Conservation (phyloP, 2,797 vertebrate species). For the Decapterus maruadsi region DNA sequence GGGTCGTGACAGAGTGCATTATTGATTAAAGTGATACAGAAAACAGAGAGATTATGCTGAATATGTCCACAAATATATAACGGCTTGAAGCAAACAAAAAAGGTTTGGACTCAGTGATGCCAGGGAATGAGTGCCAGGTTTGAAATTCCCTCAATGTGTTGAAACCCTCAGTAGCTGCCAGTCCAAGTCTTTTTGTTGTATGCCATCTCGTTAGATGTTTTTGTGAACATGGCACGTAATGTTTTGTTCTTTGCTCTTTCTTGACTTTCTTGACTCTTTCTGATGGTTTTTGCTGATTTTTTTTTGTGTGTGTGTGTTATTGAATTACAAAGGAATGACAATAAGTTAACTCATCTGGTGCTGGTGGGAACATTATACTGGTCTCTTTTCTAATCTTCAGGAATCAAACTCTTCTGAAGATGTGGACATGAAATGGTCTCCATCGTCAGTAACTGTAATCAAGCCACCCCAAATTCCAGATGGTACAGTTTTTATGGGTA, state of each 20-base stretch:
- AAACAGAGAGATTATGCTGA: not conserved
- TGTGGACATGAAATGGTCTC: constrained; percentile 77
- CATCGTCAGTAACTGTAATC: constrained; percentile 81
- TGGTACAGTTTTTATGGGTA: constrained; percentile 73
- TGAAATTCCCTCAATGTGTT: not conserved
- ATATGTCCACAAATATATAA: not conserved
- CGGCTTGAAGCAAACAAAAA: not conserved
- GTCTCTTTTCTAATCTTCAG: constrained; percentile 41
- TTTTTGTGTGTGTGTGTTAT: not conserved
- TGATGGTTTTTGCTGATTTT: not conserved
- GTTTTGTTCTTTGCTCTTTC: not conserved
- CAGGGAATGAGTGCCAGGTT: not conserved
- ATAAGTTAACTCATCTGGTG: not conserved
- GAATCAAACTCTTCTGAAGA: constrained; percentile 43
- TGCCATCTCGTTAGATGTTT: not conserved
- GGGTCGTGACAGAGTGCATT: too few species aligned
- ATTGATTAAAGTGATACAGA: not conserved
- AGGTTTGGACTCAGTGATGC: not conserved
- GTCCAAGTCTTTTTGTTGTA: not conserved
- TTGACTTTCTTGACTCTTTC: too few species aligned
- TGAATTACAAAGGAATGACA: not conserved
- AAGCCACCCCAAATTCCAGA: constrained; percentile 81
- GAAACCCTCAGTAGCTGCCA: not conserved
- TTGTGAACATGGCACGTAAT: not conserved
- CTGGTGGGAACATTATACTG: not conserved